Evolutionary conservation across 2,797 vertebrate genomes (phyloP).

Genomic region (Leptatherina wallacei): DNA sequence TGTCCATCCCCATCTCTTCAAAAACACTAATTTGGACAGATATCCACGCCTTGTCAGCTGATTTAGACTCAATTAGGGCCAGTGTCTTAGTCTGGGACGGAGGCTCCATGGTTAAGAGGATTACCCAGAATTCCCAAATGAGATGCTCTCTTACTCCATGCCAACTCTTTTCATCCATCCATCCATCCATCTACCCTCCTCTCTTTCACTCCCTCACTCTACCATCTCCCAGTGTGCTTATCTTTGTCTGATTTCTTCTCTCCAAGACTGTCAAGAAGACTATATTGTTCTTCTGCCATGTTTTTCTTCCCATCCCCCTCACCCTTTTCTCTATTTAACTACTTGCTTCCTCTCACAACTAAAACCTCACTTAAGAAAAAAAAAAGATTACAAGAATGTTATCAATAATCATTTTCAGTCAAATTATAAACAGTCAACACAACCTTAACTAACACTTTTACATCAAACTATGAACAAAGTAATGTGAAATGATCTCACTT

Average conservation of each 20-base stretch:
- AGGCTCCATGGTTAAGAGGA: constrained; percentile 80
- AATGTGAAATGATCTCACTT: not conserved
- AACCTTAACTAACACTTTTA: not conserved
- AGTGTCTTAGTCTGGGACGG: constrained; percentile 75
- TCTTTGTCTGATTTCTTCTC: constrained; percentile 68
- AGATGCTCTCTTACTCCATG: constrained; percentile 73
- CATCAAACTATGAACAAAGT: not conserved
- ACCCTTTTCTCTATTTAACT: constrained; percentile 35
- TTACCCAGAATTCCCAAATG: constrained; percentile 81
- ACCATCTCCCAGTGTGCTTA: constrained; percentile 65
- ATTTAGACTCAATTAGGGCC: constrained; percentile 75
- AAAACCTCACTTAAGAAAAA: constrained; percentile 22
- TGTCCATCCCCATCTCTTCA: constrained; percentile 37
- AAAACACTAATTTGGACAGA: constrained; percentile 48
- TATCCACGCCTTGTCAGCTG: constrained; percentile 70
- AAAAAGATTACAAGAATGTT: not conserved
- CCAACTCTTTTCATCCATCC: constrained; percentile 74
- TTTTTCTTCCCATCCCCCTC: constrained; percentile 57
- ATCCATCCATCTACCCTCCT: constrained; percentile 61
- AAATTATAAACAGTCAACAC: not conserved
- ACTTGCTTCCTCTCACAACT: constrained; percentile 26
- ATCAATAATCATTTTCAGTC: constrained; percentile 1
- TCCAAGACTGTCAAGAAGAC: constrained; percentile 61
- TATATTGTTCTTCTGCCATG: constrained; percentile 63
- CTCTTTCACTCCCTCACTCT: constrained; percentile 55